Conservation (phyloP, 1,140 invertebrate genomes). For the Psix sp. region DNA sequence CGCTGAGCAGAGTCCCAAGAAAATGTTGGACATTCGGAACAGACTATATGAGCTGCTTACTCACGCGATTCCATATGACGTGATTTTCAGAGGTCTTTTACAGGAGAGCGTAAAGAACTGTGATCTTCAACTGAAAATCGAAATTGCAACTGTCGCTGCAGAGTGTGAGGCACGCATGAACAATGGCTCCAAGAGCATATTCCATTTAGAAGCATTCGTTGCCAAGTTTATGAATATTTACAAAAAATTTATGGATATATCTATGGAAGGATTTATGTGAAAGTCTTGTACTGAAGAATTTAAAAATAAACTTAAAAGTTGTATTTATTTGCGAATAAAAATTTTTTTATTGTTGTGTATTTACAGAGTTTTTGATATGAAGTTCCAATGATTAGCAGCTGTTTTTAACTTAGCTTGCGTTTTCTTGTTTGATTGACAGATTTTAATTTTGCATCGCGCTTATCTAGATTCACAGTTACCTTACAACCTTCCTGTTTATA, state of each 20-base stretch:
- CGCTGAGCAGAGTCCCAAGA: constrained; percentile 90
- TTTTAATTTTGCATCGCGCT: neutral
- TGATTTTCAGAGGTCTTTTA: constrained; percentile 94
- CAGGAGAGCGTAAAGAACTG: constrained; percentile 92
- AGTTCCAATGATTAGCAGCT: neutral
- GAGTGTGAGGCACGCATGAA: constrained; percentile 93
- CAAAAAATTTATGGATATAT: constrained; percentile 86
- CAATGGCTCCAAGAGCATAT: constrained; percentile 95
- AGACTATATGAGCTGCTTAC: constrained; percentile 95
- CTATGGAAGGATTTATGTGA: constrained; percentile 73
- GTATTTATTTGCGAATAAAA: neutral
- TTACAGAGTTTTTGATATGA: no score
- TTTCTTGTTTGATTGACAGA: neutral
- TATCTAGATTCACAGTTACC: constrained; percentile 11
- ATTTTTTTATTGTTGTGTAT: neutral
- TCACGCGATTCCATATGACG: constrained; percentile 94
- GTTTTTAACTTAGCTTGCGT: neutral
- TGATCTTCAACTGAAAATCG: constrained; percentile 91
- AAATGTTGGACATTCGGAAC: constrained; percentile 89
- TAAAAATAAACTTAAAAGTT: neutral
- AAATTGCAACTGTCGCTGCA: constrained; percentile 90
- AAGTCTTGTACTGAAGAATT: neutral
- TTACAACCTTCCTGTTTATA: constrained; percentile 30
- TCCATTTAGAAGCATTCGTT: constrained; percentile 97
- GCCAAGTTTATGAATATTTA: constrained; percentile 97